Conservation (phyloP, 2,888 invertebrate species). For the Melinaea marsaeus region DNA sequence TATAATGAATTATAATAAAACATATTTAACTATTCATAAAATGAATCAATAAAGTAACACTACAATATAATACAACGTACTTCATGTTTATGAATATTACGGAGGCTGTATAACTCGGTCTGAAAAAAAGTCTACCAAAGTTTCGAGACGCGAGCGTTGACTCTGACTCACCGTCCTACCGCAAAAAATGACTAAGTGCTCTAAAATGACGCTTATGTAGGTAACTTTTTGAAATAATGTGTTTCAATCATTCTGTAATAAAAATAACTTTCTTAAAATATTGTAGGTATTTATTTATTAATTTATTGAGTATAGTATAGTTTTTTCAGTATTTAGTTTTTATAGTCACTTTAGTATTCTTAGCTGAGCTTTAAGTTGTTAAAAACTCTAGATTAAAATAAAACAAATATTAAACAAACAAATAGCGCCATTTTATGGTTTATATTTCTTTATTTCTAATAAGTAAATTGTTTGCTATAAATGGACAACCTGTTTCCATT, state of each 20-base stretch:
- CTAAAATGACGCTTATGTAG: conserved; percentile 45
- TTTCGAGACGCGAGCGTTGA: conserved; percentile 48
- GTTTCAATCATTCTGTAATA: too few species aligned
- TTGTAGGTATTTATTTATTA: too few species aligned
- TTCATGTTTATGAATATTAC: conserved; percentile 19
- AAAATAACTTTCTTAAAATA: too few species aligned
- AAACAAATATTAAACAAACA: background rate
- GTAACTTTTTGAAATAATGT: too few species aligned
- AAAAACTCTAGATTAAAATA: background rate
- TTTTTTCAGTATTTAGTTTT: too few species aligned
- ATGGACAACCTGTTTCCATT: conserved; percentile 65
- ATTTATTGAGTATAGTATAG: too few species aligned
- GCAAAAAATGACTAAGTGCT: conserved; percentile 45
- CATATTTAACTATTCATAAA: background rate
- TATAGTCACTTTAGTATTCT: too few species aligned
- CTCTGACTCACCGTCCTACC: conserved; percentile 58
- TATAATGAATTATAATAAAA: background rate
- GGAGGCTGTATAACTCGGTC: conserved; percentile 13
- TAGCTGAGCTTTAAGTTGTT: too few species aligned
- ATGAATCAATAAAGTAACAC: conserved; percentile 2
- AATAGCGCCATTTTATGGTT: conserved; percentile 45
- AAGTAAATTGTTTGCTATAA: conserved; percentile 71
- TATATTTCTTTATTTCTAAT: conserved; percentile 58
- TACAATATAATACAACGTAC: conserved; percentile 11
- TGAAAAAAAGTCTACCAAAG: conserved; percentile 23